phyloP scores from a whole-genome alignment of 2,888 invertebrate species.

The Sminthurides aquaticus region DNA sequence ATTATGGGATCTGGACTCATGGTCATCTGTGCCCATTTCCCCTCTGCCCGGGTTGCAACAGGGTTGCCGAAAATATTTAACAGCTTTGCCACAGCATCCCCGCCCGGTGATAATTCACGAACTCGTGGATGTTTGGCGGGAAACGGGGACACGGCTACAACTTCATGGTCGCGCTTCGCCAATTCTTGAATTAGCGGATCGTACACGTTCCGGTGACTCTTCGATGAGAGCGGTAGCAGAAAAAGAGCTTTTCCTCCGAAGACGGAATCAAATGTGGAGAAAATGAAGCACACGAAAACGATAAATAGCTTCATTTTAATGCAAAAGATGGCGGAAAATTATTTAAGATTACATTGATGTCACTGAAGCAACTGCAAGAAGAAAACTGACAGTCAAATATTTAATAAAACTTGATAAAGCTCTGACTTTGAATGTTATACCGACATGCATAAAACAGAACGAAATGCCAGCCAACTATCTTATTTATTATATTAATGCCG shows the following conservation, averaged over 20 bases:
- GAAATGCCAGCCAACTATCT: too few relatives aligned
- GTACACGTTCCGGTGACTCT: conserved; percentile 27
- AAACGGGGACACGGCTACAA: conserved; percentile 51
- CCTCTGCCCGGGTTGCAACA: conserved; percentile 2
- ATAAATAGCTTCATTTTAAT: too few relatives aligned
- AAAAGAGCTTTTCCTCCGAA: conserved; percentile 31
- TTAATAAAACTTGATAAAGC: too few relatives aligned
- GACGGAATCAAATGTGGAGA: too few relatives aligned
- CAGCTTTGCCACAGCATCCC: background rate
- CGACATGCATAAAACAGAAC: too few relatives aligned
- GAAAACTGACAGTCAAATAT: too few relatives aligned
- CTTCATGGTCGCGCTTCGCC: conserved; percentile 52
- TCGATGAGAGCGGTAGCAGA: conserved; percentile 31
- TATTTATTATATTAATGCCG: too few relatives aligned
- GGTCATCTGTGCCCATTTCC: background rate
- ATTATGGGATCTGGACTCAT: conserved; percentile 1
- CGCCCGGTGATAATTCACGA: background rate
- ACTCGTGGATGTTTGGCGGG: background rate
- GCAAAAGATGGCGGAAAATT: too few relatives aligned
- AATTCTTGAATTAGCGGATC: conserved; percentile 50
- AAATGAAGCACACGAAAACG: too few relatives aligned
- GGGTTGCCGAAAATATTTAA: background rate
- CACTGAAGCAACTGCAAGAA: too few relatives aligned
- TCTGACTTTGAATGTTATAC: too few relatives aligned
- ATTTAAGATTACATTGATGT: too few relatives aligned